These are phyloP conservation scores for Lasioglossum leucozonium DNA, from an alignment of 2,888 invertebrate genomes.

Conservation along the genomic window DNA sequence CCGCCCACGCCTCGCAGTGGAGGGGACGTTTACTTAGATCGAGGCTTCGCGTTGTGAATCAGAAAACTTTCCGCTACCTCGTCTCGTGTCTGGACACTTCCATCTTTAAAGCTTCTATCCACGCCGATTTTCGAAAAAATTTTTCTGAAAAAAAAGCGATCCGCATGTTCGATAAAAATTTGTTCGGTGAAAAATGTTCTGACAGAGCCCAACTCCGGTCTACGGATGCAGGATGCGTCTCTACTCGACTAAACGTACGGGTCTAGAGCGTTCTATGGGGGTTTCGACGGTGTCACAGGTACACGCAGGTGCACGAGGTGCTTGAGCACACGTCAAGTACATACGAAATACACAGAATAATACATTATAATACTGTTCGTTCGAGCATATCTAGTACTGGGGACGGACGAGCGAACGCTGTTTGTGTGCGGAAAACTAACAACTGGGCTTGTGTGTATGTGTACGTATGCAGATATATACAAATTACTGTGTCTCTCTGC, in stretches of 20 bases:
- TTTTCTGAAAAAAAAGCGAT: too few species aligned
- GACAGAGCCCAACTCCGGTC: conserved; percentile 44
- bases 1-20: too few species aligned
- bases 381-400: conserved; percentile 54
- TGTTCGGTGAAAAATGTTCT: too few species aligned
- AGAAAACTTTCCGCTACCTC: too few species aligned
- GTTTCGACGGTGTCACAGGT: background rate
- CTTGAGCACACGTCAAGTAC: background rate
- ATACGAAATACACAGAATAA: conserved; percentile 32
- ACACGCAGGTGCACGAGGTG: background rate
- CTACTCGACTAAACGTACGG: conserved; percentile 68
- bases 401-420: conserved; percentile 33
- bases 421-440: conserved; percentile 20
- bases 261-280: conserved; percentile 59
- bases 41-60: too few species aligned
- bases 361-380: conserved; percentile 36
- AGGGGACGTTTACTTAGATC: too few species aligned
- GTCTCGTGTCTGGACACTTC: too few species aligned
- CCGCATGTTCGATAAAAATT: too few species aligned
- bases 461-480: background rate
- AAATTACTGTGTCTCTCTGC: background rate
- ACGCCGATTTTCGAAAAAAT: too few species aligned
- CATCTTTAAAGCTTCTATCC: too few species aligned
- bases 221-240: conserved; percentile 74
- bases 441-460: conserved; percentile 33